phyloP scores from a whole-genome alignment of 2,113 vertebrate species.

The Hemibagrus wyckioides region DNA sequence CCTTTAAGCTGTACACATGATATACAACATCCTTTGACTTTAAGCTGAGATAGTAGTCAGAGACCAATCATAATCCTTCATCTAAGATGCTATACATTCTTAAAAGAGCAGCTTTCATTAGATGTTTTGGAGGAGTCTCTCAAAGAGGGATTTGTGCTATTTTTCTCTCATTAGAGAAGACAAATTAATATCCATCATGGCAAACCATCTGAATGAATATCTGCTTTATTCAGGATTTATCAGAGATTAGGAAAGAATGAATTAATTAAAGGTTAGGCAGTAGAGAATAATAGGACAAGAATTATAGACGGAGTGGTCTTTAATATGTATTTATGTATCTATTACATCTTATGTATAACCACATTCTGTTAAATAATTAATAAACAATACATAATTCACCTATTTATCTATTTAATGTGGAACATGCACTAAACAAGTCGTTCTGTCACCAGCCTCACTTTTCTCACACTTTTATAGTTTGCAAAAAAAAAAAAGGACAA shows the following conservation, averaged over 20 bases:
- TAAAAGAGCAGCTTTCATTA: neutral
- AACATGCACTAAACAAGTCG: neutral
- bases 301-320: neutral
- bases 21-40: neutral
- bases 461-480: neutral
- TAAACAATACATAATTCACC: neutral
- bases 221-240: neutral
- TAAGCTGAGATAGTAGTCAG: neutral
- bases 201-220: neutral
- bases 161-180: neutral
- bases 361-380: neutral
- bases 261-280: too few relatives aligned
- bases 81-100: neutral
- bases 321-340: neutral
- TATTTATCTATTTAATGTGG: neutral
- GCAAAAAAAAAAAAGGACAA: neutral
- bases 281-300: neutral
- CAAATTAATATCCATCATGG: neutral
- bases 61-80: neutral
- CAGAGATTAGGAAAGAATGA: neutral
- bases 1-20: neutral
- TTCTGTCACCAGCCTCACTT: neutral
- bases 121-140: neutral
- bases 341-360: neutral
- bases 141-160: neutral